A percentile compares a stretch with the other conserved stretches of the same genome.
Evolutionary conservation across 2,888 invertebrate species (phyloP).

Genomic region (Meandrusa payeni): DNA sequence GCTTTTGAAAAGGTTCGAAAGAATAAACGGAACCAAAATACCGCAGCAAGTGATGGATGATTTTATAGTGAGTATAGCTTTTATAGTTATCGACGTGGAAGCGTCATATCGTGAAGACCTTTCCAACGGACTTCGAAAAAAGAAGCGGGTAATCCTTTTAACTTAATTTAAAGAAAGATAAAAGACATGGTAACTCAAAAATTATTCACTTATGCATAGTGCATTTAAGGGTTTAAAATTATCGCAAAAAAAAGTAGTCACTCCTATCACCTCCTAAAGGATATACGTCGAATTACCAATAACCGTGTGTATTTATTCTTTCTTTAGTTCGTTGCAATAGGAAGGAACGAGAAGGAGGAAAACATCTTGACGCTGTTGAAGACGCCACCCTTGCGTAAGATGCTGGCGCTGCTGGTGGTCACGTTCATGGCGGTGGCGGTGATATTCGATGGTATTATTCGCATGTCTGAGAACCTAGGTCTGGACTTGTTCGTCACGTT

Average conservation of each 20-base stretch:
- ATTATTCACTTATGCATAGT: too few relatives aligned
- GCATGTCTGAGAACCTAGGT: slow-evolving; percentile 55
- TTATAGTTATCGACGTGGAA: too few relatives aligned
- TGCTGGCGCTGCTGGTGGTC: slow-evolving; percentile 39
- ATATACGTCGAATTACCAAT: too few relatives aligned
- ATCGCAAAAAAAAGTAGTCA: too few relatives aligned
- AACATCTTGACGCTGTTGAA: slow-evolving; percentile 39
- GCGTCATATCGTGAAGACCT: too few relatives aligned
- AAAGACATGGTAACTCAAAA: too few relatives aligned
- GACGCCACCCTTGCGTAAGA: slow-evolving; percentile 38
- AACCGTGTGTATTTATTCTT: too few relatives aligned
- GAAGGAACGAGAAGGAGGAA: slow-evolving; percentile 32
- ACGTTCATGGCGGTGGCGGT: slow-evolving; percentile 44
- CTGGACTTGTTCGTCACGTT: slow-evolving; percentile 54
- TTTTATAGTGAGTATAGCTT: slow-evolving; percentile 53
- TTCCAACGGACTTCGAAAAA: too few relatives aligned
- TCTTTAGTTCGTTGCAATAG: slow-evolving; percentile 19
- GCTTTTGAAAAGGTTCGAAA: slow-evolving; percentile 51
- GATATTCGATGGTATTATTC: slow-evolving; percentile 50
- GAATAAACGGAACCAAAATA: slow-evolving; percentile 49
- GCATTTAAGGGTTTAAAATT: too few relatives aligned
- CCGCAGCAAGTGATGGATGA: slow-evolving; percentile 49
- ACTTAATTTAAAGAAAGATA: too few relatives aligned
- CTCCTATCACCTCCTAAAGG: too few relatives aligned
- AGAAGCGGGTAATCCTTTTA: too few relatives aligned